These are phyloP conservation scores for Ceratina japonica DNA, from an alignment of 1,140 invertebrate genomes.

Conservation along the genomic window DNA sequence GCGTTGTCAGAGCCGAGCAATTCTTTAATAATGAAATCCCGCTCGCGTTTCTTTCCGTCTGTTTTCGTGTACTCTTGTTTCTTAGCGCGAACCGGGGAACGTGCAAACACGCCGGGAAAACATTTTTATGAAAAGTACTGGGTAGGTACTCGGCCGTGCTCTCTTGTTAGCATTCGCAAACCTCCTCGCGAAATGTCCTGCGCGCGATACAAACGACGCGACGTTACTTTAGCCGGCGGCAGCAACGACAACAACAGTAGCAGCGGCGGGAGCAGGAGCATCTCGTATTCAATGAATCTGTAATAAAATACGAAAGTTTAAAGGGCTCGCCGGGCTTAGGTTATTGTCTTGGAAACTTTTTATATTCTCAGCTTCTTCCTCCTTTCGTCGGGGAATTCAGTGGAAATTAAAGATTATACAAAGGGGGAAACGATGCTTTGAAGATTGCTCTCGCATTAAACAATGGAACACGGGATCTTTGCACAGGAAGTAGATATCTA, in stretches of 20 bases:
- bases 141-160: no score
- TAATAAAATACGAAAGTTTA: no score
- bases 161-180: neutral
- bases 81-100: neutral
- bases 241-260: neutral
- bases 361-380: no score
- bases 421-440: neutral
- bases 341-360: no score
- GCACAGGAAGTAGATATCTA: neutral
- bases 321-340: no score
- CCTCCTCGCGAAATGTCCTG: neutral
- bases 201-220: neutral
- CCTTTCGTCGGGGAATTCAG: no score
- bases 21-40: slow-evolving; percentile 39
- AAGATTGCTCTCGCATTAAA: neutral
- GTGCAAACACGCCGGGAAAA: neutral
- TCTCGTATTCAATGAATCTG: neutral
- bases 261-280: neutral
- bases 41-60: neutral
- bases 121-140: neutral
- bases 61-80: neutral
- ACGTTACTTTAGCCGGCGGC: no score
- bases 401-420: neutral
- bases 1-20: neutral
- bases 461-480: neutral